Evolutionary conservation across 1,140 invertebrate genomes (phyloP).

Genomic region (Drosophila virilis): DNA sequence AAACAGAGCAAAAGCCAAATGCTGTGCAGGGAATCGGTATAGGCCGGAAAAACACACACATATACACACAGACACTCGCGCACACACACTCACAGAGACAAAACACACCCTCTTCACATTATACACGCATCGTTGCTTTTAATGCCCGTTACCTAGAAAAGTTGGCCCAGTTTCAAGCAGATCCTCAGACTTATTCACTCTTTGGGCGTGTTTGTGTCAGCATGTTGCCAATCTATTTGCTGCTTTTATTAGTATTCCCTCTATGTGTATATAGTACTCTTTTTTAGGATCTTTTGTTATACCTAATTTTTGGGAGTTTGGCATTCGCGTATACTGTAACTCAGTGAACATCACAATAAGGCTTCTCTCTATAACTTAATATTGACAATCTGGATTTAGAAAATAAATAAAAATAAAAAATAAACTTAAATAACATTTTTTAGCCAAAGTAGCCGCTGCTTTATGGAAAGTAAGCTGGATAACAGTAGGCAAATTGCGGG

Average conservation of each 20-base stretch:
- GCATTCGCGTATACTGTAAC: no score
- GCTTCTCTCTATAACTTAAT: no score
- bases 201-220: slow-evolving; percentile 39
- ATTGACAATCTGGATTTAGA: no score
- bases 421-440: no score
- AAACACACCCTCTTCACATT: slow-evolving; percentile 26
- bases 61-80: slow-evolving; percentile 21
- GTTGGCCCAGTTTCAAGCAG: slow-evolving; percentile 46
- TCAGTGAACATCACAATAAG: no score
- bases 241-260: slow-evolving; percentile 2
- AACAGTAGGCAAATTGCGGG: no score
- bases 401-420: no score
- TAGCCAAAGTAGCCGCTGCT: no score
- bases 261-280: neutral
- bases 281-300: slow-evolving; percentile 1
- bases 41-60: slow-evolving; percentile 38
- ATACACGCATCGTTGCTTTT: slow-evolving; percentile 43
- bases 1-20: slow-evolving; percentile 65
- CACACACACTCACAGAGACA: slow-evolving; percentile 1
- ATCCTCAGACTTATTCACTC: slow-evolving; percentile 34
- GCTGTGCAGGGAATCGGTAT: slow-evolving; percentile 62
- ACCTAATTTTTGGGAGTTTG: neutral
- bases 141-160: slow-evolving; percentile 48
- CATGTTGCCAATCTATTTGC: slow-evolving; percentile 34
- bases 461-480: no score